Evolutionary conservation across 35 echinoderm and acorn worm species (phyloP).

Genomic region (Patiria miniata): DNA sequence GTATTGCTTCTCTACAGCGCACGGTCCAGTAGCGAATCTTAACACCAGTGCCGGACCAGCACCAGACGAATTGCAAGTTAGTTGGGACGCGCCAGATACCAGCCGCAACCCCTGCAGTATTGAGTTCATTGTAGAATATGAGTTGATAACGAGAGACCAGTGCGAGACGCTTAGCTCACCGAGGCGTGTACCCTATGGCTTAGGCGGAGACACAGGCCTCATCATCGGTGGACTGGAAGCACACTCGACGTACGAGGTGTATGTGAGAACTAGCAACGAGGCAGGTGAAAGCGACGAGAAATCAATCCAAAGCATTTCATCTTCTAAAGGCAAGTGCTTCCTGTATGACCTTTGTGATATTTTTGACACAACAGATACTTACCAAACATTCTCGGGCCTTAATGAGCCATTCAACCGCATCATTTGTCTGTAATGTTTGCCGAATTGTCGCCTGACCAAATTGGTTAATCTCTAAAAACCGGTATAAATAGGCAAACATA

Average conservation of each 20-base stretch:
- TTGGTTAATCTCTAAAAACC: too few species aligned
- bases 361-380: too few species aligned
- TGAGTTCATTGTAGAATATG: background rate
- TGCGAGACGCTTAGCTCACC: slow-evolving; percentile 12
- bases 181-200: background rate
- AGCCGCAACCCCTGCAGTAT: slow-evolving; percentile 2
- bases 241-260: slow-evolving; percentile 19
- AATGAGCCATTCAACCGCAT: too few species aligned
- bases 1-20: background rate
- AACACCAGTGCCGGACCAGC: background rate
- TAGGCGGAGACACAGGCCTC: background rate
- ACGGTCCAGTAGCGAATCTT: background rate
- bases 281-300: background rate
- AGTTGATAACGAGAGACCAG: slow-evolving; percentile 27
- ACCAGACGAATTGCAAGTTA: background rate
- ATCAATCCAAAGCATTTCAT: background rate
- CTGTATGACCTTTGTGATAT: too few species aligned
- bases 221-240: slow-evolving; percentile 18
- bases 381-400: too few species aligned
- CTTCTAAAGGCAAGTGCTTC: background rate
- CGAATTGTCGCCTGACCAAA: too few species aligned
- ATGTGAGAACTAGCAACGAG: background rate
- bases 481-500: too few species aligned
- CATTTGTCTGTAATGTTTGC: too few species aligned
- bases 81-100: background rate